Percentiles rank a stretch among this genome's conserved stretches.
Conservation (phyloP, 2,797 vertebrate genomes). For the Paramormyrops hopkinsi region DNA sequence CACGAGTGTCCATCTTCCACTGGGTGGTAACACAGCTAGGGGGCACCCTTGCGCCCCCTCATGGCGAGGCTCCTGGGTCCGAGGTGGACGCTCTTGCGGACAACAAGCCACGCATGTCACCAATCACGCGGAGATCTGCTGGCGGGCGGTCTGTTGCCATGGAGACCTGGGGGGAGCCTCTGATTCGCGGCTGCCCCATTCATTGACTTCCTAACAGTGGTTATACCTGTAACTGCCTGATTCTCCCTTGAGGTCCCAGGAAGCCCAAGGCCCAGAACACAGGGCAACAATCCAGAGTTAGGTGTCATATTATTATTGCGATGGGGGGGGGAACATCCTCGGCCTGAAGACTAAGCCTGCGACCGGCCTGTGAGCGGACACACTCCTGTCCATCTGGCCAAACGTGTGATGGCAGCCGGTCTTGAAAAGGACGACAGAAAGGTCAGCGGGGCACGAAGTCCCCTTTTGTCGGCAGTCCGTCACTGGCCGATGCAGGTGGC, state of each 20-base stretch:
- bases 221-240: neutral
- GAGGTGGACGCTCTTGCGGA: conserved; percentile 19
- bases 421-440: conserved; percentile 53
- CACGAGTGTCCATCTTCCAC: conserved; percentile 27
- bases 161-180: conserved; percentile 38
- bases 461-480: conserved; percentile 87
- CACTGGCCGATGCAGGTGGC: conserved; percentile 79
- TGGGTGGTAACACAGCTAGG: conserved; percentile 29
- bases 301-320: neutral
- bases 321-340: neutral
- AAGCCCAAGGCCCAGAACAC: neutral
- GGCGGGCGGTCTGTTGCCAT: conserved; percentile 39
- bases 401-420: conserved; percentile 54
- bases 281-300: neutral
- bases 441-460: conserved; percentile 89
- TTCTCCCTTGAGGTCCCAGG: neutral
- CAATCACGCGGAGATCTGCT: conserved; percentile 33
- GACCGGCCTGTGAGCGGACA: conserved; percentile 51
- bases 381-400: conserved; percentile 60
- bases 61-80: conserved; percentile 16
- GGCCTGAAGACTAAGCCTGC: neutral
- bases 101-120: conserved; percentile 27
- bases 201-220: neutral
- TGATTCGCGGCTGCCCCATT: conserved; percentile 32
- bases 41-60: neutral